Conservation (phyloP, 53 echinoderm and acorn worm species). For the Stichopus horrens region DNA sequence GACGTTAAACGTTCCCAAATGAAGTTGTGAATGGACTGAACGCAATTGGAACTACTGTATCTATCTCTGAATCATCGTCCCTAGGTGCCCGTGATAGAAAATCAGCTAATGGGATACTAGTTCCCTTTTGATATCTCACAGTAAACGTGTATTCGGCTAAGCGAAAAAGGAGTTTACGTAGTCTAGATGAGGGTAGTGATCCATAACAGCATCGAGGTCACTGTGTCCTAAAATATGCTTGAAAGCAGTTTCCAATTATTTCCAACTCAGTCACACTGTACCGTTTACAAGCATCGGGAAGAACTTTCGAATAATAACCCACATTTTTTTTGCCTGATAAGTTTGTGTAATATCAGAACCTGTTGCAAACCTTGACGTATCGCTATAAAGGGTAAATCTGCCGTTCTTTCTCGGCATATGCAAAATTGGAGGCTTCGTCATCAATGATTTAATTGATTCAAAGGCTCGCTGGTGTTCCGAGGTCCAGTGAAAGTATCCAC, state of each 20-base stretch:
- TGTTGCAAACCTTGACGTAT: conserved; percentile 38
- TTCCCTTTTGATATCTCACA: conserved; percentile 29
- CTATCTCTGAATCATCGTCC: conserved; percentile 8
- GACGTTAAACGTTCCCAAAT: too few relatives aligned
- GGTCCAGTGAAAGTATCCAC: conserved; percentile 9
- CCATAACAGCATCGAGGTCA: conserved; percentile 41
- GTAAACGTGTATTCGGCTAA: conserved; percentile 15
- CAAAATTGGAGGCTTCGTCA: conserved; percentile 39
- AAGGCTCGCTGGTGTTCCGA: conserved; percentile 24
- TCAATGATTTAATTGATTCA: conserved; percentile 6
- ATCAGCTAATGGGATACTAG: conserved; percentile 21
- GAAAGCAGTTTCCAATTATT: too few relatives aligned
- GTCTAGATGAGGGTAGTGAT: neutral
- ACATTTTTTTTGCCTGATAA: neutral
- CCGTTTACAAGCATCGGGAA: conserved; percentile 35
- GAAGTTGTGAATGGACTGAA: neutral
- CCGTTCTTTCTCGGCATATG: conserved; percentile 6
- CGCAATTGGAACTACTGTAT: conserved; percentile 15
- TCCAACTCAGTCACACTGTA: too few relatives aligned
- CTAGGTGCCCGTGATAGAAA: conserved; percentile 25
- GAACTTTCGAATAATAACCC: conserved; percentile 37
- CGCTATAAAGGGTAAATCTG: conserved; percentile 25
- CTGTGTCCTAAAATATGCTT: conserved; percentile 24
- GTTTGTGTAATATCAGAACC: conserved; percentile 43
- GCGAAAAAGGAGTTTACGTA: neutral